Evolutionary conservation across 2,888 invertebrate genomes (phyloP).

Genomic region (Lycocerus yunnanus): DNA sequence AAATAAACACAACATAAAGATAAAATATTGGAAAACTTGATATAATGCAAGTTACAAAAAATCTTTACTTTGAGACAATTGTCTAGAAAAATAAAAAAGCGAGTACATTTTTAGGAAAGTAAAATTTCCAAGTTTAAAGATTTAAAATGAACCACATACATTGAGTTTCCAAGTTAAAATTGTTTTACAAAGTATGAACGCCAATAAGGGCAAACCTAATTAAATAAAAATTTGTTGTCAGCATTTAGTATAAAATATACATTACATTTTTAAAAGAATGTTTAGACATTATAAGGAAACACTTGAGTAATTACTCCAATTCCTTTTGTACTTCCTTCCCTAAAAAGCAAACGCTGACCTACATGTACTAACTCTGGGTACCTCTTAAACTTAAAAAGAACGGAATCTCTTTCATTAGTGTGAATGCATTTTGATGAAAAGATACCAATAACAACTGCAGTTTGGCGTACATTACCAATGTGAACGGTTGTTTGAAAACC

Average conservation of each 20-base stretch:
- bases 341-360: conserved; percentile 79
- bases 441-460: conserved; percentile 85
- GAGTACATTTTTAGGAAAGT: background rate
- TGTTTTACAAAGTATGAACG: background rate
- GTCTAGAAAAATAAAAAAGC: background rate
- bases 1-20: background rate
- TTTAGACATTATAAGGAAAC: conserved; percentile 58
- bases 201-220: background rate
- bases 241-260: background rate
- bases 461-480: conserved; percentile 94
- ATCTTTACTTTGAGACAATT: background rate
- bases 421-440: conserved; percentile 68
- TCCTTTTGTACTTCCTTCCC: conserved; percentile 85
- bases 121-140: background rate
- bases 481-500: conserved; percentile 94
- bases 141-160: background rate
- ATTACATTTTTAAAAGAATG: background rate
- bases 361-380: conserved; percentile 87
- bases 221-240: background rate
- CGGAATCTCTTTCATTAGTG: conserved; percentile 85
- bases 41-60: background rate
- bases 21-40: background rate
- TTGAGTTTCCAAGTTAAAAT: background rate
- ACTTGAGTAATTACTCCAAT: conserved; percentile 82
- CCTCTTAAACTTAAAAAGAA: conserved; percentile 84